phyloP scores from a whole-genome alignment of 2,113 vertebrate genomes.

The Platycercus adscitus region DNA sequence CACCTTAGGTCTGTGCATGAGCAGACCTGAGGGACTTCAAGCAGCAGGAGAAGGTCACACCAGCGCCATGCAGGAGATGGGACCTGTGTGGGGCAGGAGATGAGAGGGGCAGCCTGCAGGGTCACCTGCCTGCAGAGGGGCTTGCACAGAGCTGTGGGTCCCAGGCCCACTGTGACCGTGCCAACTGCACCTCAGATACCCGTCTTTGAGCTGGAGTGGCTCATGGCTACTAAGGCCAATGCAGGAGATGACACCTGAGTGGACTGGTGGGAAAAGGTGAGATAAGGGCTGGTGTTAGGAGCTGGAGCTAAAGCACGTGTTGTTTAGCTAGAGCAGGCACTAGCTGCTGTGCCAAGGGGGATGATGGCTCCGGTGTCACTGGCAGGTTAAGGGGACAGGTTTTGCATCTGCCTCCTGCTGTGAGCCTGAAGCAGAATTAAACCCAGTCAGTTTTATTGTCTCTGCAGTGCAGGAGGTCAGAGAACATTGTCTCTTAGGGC shows the following conservation, averaged over 20 bases:
- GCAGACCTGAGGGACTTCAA: not conserved
- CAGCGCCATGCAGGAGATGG: accelerated
- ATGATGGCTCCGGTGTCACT: not conserved
- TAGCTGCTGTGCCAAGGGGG: not conserved
- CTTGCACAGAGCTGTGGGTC: not conserved
- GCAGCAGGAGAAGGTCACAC: not conserved
- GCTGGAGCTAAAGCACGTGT: accelerated
- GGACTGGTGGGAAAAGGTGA: not conserved
- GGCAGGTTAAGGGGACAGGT: not conserved
- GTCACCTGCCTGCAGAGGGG: not conserved
- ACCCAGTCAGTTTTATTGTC: no score
- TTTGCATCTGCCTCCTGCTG: not conserved
- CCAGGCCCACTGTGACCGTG: accelerated
- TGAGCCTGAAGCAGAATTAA: not conserved
- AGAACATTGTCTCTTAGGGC: not conserved
- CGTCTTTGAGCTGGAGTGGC: not conserved
- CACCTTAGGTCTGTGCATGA: not conserved
- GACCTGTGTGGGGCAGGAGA: not conserved
- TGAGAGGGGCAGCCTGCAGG: not conserved
- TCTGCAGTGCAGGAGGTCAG: not conserved
- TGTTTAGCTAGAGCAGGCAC: not conserved
- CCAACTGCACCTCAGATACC: not conserved
- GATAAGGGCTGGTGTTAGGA: not conserved
- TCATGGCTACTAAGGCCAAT: accelerated
- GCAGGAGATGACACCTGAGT: accelerated